These are phyloP conservation scores for Rhagium mordax DNA, from an alignment of 2,888 invertebrate species.

Conservation along the genomic window DNA sequence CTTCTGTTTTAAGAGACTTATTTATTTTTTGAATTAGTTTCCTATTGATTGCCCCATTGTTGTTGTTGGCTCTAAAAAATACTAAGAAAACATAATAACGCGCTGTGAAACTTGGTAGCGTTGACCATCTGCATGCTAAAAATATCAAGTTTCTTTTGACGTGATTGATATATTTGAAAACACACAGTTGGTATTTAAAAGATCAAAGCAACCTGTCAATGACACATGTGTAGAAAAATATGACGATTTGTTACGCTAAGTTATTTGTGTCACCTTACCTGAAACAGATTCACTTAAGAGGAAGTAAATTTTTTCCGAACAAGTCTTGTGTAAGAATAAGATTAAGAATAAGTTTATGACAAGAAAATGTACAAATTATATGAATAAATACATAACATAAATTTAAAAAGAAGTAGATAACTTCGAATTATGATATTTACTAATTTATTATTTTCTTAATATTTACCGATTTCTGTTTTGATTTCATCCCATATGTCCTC, in stretches of 20 bases:
- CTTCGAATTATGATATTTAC: too few species aligned
- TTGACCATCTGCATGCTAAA: conserved; percentile 49
- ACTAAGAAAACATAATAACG: conserved; percentile 9
- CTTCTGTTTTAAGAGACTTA: neutral
- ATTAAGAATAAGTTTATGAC: too few species aligned
- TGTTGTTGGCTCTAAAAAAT: conserved; percentile 26
- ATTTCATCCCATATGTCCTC: too few species aligned
- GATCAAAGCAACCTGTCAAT: conserved; percentile 49
- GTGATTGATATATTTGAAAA: conserved; percentile 50
- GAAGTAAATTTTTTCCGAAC: neutral
- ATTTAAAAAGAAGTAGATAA: too few species aligned
- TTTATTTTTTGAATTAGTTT: conserved; percentile 17
- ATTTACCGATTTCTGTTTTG: too few species aligned
- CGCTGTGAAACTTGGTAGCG: conserved; percentile 39
- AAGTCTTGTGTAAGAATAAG: too few species aligned
- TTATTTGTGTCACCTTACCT: neutral
- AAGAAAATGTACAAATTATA: too few species aligned
- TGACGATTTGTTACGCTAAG: conserved; percentile 24
- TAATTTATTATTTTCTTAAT: too few species aligned
- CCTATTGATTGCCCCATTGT: conserved; percentile 17
- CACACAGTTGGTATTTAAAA: conserved; percentile 50
- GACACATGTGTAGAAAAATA: conserved; percentile 45
- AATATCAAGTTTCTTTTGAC: conserved; percentile 51
- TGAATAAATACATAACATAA: too few species aligned
- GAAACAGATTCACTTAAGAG: neutral